Percentiles rank a stretch among this genome's conserved stretches.
Conservation (phyloP, 2,797 vertebrate genomes). For the Propithecus deckenii region DNA sequence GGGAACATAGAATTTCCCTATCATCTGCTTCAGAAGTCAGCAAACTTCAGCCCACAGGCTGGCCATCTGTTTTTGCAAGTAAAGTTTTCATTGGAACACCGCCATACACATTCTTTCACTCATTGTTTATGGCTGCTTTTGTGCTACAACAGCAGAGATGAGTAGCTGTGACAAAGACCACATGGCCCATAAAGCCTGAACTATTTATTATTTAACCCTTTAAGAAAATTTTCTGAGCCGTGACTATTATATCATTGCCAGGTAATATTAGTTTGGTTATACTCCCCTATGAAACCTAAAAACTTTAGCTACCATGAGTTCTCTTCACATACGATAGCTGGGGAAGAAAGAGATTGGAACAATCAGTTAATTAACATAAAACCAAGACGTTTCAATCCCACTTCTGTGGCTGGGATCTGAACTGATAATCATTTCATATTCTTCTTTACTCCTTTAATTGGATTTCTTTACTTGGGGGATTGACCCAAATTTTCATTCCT, state of each 20-base stretch:
- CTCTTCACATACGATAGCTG: neutral
- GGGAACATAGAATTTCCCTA: neutral
- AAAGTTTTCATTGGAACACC: constrained; percentile 14
- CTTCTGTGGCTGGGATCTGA: neutral
- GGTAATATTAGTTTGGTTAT: neutral
- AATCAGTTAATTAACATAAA: neutral
- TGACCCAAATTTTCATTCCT: neutral
- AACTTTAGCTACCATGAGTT: neutral
- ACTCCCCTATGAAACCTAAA: neutral
- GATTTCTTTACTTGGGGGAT: neutral
- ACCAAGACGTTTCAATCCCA: neutral
- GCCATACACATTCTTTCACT: neutral
- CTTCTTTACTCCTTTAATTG: neutral
- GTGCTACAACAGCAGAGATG: neutral
- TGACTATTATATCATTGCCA: neutral
- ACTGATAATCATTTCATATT: constrained; percentile 1
- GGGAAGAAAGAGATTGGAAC: neutral
- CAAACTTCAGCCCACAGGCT: neutral
- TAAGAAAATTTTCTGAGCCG: neutral
- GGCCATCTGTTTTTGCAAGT: neutral
- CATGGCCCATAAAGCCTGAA: neutral
- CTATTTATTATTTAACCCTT: neutral
- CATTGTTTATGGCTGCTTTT: constrained; percentile 31
- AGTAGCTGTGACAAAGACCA: neutral
- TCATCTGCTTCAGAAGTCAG: neutral